Evolutionary conservation across 2,888 invertebrate genomes (phyloP).

Genomic region (Lysandra coridon): DNA sequence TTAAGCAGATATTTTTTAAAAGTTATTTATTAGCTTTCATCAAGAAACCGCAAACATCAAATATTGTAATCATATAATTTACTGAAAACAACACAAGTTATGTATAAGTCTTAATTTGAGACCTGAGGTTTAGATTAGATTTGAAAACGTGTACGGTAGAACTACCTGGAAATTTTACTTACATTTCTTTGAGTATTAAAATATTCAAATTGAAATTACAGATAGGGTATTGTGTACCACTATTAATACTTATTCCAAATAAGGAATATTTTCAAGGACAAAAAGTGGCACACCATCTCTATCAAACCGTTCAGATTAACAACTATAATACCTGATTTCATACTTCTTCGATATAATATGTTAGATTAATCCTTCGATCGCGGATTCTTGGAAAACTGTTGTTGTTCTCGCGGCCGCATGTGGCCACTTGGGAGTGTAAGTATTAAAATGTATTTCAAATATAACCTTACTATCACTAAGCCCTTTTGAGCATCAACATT

Average conservation of each 20-base stretch:
- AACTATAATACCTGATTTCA: background rate
- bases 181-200: constrained; percentile 2
- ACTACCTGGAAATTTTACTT: background rate
- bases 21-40: background rate
- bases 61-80: background rate
- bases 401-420: too few species aligned
- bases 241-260: background rate
- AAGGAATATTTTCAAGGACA: background rate
- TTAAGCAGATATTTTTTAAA: background rate
- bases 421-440: too few species aligned
- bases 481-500: constrained; percentile 20
- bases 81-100: too few species aligned
- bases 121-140: background rate
- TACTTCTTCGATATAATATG: background rate
- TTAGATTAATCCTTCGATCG: too few species aligned
- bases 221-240: background rate
- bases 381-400: too few species aligned
- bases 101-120: background rate
- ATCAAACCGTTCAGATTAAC: background rate
- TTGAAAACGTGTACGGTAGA: background rate
- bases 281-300: background rate
- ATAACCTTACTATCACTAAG: constrained; percentile 5
- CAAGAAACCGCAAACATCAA: background rate
- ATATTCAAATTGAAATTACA: background rate
- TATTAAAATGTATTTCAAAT: background rate